A percentile compares a stretch with the other conserved stretches of the same genome.
These are phyloP conservation scores for Elaphurus davidianus DNA, from an alignment of 2,113 vertebrate species.

Conservation along the genomic window DNA sequence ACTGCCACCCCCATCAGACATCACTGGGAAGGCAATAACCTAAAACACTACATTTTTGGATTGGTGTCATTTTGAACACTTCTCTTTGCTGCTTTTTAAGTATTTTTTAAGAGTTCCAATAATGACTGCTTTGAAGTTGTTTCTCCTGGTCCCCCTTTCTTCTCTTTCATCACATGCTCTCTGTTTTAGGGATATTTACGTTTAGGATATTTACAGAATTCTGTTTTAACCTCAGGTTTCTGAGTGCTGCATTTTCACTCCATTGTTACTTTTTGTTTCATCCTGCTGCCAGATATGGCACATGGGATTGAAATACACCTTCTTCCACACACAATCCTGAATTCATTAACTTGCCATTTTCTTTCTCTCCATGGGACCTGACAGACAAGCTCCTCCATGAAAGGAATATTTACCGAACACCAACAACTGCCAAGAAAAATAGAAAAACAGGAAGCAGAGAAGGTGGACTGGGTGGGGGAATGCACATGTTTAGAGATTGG, in stretches of 20 bases:
- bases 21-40: not conserved
- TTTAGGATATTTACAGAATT: not conserved
- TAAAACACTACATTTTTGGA: not conserved
- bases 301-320: constrained; percentile 34
- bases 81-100: not conserved
- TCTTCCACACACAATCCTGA: constrained; percentile 57
- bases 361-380: constrained; percentile 65
- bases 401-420: constrained; percentile 53
- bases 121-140: not conserved
- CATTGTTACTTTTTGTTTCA: constrained; percentile 55
- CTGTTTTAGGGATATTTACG: not conserved
- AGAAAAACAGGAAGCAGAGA: constrained; percentile 40
- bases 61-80: not conserved
- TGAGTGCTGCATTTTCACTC: not conserved
- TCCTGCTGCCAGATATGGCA: constrained; percentile 61
- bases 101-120: not conserved
- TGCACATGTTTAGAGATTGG: constrained; percentile 52
- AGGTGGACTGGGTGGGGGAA: constrained; percentile 30
- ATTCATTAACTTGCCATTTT: constrained; percentile 73
- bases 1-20: not conserved
- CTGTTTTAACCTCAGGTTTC: not conserved
- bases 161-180: not conserved
- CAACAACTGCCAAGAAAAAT: constrained; percentile 72
- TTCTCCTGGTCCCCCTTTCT: not conserved
- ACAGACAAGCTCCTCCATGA: constrained; percentile 70